Conservation (phyloP, 2,797 vertebrate species). For the Gymnocypris eckloni region DNA sequence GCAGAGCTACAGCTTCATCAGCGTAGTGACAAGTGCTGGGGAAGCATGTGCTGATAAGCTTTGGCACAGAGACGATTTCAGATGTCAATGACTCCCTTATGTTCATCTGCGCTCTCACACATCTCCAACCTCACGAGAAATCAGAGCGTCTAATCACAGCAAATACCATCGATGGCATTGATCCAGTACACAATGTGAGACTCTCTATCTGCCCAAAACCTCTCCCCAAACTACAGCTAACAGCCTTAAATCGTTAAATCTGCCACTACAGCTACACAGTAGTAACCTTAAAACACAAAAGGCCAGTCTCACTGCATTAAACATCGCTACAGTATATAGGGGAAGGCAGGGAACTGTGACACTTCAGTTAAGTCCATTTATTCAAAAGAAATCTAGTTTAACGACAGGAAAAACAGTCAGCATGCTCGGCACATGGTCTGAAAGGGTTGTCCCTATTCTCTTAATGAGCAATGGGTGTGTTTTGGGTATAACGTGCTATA, state of each 20-base stretch:
- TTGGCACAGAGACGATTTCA: slow-evolving; percentile 34
- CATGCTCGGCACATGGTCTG: too few relatives aligned
- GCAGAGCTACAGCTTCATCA: slow-evolving; percentile 18
- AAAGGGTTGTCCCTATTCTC: too few relatives aligned
- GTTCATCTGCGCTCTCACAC: slow-evolving; percentile 26
- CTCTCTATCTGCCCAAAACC: neutral
- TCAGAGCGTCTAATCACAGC: slow-evolving; percentile 24
- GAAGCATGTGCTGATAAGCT: slow-evolving; percentile 26
- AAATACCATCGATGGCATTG: slow-evolving; percentile 36
- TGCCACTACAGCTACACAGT: neutral
- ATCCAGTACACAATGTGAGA: slow-evolving; percentile 40
- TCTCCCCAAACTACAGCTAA: neutral
- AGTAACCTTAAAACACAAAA: slow-evolving; percentile 27
- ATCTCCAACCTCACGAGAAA: neutral
- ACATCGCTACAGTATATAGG: neutral
- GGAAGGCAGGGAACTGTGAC: neutral
- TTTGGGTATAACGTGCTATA: too few relatives aligned
- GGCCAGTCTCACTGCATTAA: neutral
- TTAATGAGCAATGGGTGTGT: too few relatives aligned
- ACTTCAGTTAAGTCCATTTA: neutral
- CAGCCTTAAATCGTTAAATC: slow-evolving; percentile 9
- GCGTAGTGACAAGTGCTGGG: neutral
- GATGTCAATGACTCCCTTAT: slow-evolving; percentile 18
- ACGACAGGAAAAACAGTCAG: too few relatives aligned
- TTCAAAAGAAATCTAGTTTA: neutral